These are phyloP conservation scores for Syrphus vitripennis DNA, from an alignment of 2,888 invertebrate genomes.

Conservation along the genomic window DNA sequence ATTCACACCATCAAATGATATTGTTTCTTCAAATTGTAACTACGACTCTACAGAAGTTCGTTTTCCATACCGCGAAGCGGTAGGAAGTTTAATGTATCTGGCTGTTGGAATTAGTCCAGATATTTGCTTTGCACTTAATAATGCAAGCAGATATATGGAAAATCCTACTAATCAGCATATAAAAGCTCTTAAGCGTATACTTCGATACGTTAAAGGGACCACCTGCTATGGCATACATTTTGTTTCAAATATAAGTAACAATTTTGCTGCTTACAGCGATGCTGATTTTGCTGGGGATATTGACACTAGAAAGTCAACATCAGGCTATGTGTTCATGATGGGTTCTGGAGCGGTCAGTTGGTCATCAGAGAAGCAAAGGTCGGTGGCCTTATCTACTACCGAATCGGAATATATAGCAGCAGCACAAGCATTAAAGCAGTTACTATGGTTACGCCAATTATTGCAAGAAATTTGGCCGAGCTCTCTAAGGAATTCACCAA, in stretches of 20 bases:
- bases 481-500: slow-evolving; percentile 28
- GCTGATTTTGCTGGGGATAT: slow-evolving; percentile 44
- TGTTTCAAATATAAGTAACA: neutral
- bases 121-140: slow-evolving; percentile 23
- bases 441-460: slow-evolving; percentile 14
- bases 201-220: slow-evolving; percentile 43
- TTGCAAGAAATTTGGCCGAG: neutral
- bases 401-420: slow-evolving; percentile 40
- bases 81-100: too few relatives aligned
- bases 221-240: slow-evolving; percentile 16
- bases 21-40: too few relatives aligned
- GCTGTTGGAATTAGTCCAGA: neutral
- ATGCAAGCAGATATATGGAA: slow-evolving; percentile 26
- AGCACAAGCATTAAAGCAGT: slow-evolving; percentile 15
- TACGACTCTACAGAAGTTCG: too few relatives aligned
- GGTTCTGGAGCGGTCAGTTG: neutral
- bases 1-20: too few relatives aligned
- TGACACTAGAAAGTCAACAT: slow-evolving; percentile 16
- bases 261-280: slow-evolving; percentile 36
- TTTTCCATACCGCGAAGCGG: too few relatives aligned
- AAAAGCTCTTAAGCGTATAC: slow-evolving; percentile 17
- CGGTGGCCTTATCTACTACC: neutral
- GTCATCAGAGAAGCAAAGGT: slow-evolving; percentile 30
- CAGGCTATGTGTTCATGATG: slow-evolving; percentile 25
- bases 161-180: slow-evolving; percentile 5